These are phyloP conservation scores for Parauchenoglanis ngamensis DNA, from an alignment of 2,797 vertebrate species.

Conservation along the genomic window DNA sequence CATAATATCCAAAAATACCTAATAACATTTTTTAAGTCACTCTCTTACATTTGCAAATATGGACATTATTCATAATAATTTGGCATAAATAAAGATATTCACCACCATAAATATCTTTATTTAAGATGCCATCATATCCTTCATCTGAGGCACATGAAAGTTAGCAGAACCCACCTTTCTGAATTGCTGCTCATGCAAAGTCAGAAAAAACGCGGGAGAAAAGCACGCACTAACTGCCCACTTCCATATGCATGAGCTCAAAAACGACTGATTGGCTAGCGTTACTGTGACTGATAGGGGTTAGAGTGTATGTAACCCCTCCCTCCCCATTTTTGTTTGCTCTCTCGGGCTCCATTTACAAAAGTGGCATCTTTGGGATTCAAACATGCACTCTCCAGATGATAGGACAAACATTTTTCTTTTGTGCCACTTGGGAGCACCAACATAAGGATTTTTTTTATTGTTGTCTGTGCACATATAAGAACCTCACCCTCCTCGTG, in stretches of 20 bases:
- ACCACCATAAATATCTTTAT: background rate
- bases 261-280: background rate
- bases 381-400: background rate
- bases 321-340: background rate
- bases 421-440: background rate
- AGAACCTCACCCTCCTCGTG: constrained; percentile 89
- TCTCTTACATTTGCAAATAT: background rate
- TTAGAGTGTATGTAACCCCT: background rate
- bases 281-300: background rate
- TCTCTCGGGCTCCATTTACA: background rate
- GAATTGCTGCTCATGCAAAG: background rate
- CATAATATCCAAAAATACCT: background rate
- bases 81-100: background rate
- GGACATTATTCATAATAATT: background rate
- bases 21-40: background rate
- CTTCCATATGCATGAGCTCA: background rate
- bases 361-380: background rate
- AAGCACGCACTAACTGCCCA: background rate
- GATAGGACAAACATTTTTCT: background rate
- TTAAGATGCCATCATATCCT: background rate
- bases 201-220: background rate
- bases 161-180: background rate
- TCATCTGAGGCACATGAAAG: background rate
- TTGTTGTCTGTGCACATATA: background rate
- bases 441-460: background rate